Conservation (phyloP, 2,888 invertebrate genomes). For the Rutpela maculata region DNA sequence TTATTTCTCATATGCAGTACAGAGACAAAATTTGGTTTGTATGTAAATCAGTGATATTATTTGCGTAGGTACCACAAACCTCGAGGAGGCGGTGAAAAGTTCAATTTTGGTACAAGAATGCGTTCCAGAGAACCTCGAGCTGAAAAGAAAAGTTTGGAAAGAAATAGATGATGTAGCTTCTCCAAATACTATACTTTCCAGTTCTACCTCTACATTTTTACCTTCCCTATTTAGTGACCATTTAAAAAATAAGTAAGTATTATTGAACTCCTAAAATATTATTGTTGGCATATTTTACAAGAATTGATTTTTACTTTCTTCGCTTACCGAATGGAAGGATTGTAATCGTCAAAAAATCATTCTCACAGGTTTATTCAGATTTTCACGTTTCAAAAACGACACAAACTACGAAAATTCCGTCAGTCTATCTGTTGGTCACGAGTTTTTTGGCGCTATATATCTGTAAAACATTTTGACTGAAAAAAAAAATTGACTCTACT, state of each 20-base stretch:
- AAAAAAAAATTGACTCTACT: too few relatives aligned
- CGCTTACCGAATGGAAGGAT: too few relatives aligned
- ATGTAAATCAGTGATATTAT: not conserved
- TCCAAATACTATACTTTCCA: constrained; percentile 88
- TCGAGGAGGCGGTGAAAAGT: constrained; percentile 83
- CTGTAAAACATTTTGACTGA: too few relatives aligned
- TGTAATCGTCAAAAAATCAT: too few relatives aligned
- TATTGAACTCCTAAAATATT: constrained; percentile 7
- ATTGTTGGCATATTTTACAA: constrained; percentile 14
- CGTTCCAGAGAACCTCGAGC: constrained; percentile 90
- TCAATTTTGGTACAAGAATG: constrained; percentile 94
- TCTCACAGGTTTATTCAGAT: too few relatives aligned
- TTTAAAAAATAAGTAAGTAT: constrained; percentile 80
- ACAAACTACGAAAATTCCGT: too few relatives aligned
- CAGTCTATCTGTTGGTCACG: too few relatives aligned
- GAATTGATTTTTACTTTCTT: not conserved
- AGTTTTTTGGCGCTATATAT: too few relatives aligned
- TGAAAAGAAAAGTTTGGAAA: constrained; percentile 88
- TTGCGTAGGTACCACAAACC: constrained; percentile 78
- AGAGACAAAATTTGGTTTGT: too few relatives aligned
- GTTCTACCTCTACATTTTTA: constrained; percentile 94
- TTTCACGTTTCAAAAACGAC: too few relatives aligned
- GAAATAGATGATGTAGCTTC: constrained; percentile 87
- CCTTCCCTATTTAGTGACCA: constrained; percentile 91
- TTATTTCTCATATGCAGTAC: too few relatives aligned